Evolutionary conservation across 2,888 invertebrate genomes (phyloP).

Genomic region (Bellardia bayeri): DNA sequence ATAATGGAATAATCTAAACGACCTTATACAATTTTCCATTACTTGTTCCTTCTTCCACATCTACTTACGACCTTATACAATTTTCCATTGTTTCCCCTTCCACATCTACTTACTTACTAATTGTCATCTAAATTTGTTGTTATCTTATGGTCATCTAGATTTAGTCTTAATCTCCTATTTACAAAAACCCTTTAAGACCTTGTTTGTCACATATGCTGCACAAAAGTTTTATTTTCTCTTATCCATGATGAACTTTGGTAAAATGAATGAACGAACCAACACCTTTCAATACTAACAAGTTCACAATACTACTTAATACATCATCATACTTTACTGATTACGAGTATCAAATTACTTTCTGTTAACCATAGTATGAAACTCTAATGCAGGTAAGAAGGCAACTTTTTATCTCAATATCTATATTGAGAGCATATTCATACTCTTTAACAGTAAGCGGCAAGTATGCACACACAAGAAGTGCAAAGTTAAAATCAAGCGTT

Average conservation of each 20-base stretch:
- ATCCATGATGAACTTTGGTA: neutral
- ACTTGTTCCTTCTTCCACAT: neutral
- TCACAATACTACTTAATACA: neutral
- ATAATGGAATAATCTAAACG: too few relatives aligned
- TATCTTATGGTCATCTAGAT: neutral
- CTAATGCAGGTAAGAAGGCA: neutral
- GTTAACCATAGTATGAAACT: neutral
- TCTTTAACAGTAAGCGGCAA: neutral
- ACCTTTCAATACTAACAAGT: constrained; percentile 8
- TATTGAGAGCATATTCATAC: neutral
- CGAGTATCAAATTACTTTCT: constrained; percentile 2
- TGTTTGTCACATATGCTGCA: neutral
- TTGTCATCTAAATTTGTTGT: neutral
- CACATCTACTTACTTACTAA: neutral
- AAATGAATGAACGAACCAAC: neutral
- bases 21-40: too few relatives aligned
- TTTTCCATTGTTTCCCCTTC: neutral
- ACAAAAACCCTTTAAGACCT: neutral
- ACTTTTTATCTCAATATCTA: neutral
- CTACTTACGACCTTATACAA: neutral
- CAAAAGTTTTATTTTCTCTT: neutral
- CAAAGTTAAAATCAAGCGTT: constrained; percentile 47
- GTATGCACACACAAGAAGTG: neutral
- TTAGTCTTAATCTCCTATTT: neutral
- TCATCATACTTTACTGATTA: neutral